These are phyloP conservation scores for Panorpa germanica DNA, from an alignment of 2,888 invertebrate genomes.

Conservation along the genomic window DNA sequence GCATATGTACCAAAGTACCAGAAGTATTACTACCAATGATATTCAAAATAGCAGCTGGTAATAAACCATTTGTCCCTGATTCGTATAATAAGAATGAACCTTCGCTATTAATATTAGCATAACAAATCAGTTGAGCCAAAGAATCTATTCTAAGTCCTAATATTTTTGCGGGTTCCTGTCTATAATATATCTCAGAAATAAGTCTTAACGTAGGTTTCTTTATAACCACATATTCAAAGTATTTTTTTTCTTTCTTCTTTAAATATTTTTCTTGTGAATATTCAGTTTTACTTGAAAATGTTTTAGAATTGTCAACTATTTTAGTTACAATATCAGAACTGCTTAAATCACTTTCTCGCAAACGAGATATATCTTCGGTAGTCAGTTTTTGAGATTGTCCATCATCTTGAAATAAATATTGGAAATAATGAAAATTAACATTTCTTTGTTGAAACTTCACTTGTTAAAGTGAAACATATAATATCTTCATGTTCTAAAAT, in stretches of 20 bases:
- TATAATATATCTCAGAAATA: conserved; percentile 70
- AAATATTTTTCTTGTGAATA: conserved; percentile 89
- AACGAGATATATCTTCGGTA: conserved; percentile 60
- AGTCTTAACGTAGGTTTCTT: conserved; percentile 62
- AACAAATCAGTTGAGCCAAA: conserved; percentile 70
- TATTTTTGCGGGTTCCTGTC: conserved; percentile 55
- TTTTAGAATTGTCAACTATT: conserved; percentile 77
- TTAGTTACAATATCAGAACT: conserved; percentile 72
- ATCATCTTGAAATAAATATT: no score
- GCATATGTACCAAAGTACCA: conserved; percentile 53
- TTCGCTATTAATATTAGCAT: conserved; percentile 59
- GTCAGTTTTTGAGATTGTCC: conserved; percentile 67
- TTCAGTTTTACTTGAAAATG: conserved; percentile 78
- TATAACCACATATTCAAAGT: conserved; percentile 65
- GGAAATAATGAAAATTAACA: no score
- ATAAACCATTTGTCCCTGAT: conserved; percentile 69
- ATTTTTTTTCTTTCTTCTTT: conserved; percentile 88
- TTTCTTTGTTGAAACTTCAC: no score
- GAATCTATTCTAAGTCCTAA: conserved; percentile 70
- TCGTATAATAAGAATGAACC: conserved; percentile 72
- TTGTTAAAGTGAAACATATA: no score
- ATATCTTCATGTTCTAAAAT: no score
- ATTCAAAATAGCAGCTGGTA: conserved; percentile 67
- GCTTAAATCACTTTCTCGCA: conserved; percentile 56
- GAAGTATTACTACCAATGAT: conserved; percentile 44